Conservation (phyloP, 2,888 invertebrate genomes). For the Pandemis cinnamomeana region DNA sequence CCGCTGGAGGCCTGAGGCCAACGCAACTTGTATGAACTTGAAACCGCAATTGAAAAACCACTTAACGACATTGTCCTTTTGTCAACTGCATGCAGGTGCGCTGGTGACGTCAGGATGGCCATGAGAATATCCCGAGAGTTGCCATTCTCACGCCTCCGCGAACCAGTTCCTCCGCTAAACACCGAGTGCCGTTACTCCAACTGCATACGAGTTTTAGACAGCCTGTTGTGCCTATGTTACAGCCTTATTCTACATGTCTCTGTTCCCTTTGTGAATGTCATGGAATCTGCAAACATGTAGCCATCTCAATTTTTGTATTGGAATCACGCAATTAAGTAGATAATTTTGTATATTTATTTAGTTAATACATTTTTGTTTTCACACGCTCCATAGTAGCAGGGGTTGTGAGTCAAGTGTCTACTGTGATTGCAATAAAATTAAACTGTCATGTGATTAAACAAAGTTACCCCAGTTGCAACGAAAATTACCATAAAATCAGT, state of each 20-base stretch:
- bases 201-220: slow-evolving; percentile 53
- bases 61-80: slow-evolving; percentile 74
- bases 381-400: slow-evolving; percentile 16
- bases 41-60: slow-evolving; percentile 72
- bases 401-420: slow-evolving; percentile 28
- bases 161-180: slow-evolving; percentile 74
- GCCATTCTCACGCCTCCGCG: slow-evolving; percentile 82
- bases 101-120: slow-evolving; percentile 72
- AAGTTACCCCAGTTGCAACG: slow-evolving; percentile 60
- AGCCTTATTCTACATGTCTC: slow-evolving; percentile 8
- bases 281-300: not conserved
- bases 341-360: not conserved
- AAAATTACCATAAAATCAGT: slow-evolving; percentile 80
- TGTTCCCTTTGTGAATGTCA: not conserved
- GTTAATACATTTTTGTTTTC: slow-evolving; percentile 9
- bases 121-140: slow-evolving; percentile 75
- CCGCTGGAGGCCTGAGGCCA: slow-evolving; percentile 46
- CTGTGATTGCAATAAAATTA: slow-evolving; percentile 33
- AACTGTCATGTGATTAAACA: slow-evolving; percentile 38
- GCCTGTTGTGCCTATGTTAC: slow-evolving; percentile 32
- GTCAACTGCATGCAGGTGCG: slow-evolving; percentile 72
- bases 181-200: slow-evolving; percentile 76
- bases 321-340: not conserved
- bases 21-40: slow-evolving; percentile 70
- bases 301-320: not conserved